These are phyloP conservation scores for Isoperla grammatica DNA, from an alignment of 2,888 invertebrate genomes.

Conservation along the genomic window DNA sequence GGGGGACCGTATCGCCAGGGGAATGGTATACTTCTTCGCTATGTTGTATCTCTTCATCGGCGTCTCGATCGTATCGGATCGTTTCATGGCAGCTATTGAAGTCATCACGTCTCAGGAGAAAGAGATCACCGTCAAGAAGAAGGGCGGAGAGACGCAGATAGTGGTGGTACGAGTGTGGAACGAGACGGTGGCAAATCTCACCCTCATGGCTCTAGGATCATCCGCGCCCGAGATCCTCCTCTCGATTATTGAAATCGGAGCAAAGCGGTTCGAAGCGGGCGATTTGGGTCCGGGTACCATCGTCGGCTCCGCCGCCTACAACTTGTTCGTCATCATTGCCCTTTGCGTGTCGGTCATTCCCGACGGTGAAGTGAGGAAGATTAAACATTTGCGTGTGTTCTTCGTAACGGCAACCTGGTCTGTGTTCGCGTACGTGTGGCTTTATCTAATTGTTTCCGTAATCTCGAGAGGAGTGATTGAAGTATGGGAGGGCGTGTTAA, in stretches of 20 bases:
- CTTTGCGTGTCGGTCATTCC: slow-evolving; percentile 91
- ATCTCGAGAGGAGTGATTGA: slow-evolving; percentile 83
- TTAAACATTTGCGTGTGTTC: slow-evolving; percentile 95
- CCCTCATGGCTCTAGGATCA: slow-evolving; percentile 97
- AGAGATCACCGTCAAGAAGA: slow-evolving; percentile 84
- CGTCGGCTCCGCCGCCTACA: slow-evolving; percentile 98
- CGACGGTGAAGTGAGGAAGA: slow-evolving; percentile 82
- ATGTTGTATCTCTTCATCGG: slow-evolving; percentile 96
- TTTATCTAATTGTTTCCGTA: slow-evolving; percentile 88
- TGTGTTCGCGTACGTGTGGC: slow-evolving; percentile 97
- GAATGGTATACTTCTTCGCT: slow-evolving; percentile 80
- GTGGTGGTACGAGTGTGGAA: slow-evolving; percentile 97
- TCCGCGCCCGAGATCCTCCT: slow-evolving; percentile 97
- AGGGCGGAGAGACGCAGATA: slow-evolving; percentile 81
- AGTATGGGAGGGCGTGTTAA: slow-evolving; percentile 96
- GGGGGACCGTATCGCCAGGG: slow-evolving; percentile 76
- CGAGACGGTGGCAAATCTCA: slow-evolving; percentile 97
- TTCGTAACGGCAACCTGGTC: slow-evolving; percentile 98
- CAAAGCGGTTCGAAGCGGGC: slow-evolving; percentile 91
- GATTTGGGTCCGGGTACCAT: slow-evolving; percentile 98
- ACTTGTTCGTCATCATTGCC: slow-evolving; percentile 95
- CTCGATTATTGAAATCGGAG: slow-evolving; percentile 96
- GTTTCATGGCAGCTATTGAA: slow-evolving; percentile 99
- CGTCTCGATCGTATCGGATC: slow-evolving; percentile 96
- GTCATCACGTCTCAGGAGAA: slow-evolving; percentile 98